These are phyloP conservation scores for Gymnothorax reevesii DNA, from an alignment of 2,797 vertebrate species.

Conservation along the genomic window DNA sequence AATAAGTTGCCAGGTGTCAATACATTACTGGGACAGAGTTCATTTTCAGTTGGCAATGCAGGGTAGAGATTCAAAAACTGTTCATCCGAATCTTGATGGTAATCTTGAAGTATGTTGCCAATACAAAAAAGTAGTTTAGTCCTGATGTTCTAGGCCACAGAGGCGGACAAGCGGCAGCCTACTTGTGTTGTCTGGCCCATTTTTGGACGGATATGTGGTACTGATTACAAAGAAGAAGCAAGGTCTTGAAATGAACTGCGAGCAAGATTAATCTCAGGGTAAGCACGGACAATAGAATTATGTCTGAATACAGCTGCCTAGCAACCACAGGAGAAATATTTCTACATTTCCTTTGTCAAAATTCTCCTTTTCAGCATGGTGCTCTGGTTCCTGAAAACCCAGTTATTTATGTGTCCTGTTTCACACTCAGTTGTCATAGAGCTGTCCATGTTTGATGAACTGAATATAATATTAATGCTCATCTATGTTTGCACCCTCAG, in stretches of 20 bases:
- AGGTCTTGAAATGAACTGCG: not conserved
- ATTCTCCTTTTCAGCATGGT: not conserved
- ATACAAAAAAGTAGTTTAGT: not conserved
- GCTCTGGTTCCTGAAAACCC: not conserved
- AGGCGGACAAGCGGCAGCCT: not conserved
- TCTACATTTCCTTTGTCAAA: slow-evolving; percentile 9
- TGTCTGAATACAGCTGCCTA: slow-evolving; percentile 2
- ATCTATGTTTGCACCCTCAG: not conserved
- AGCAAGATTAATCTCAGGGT: not conserved
- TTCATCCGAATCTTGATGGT: not conserved
- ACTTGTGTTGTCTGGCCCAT: not conserved
- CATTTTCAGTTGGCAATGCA: not conserved
- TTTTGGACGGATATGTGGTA: not conserved
- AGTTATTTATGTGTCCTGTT: not conserved
- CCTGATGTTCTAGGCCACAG: not conserved
- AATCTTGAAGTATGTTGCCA: not conserved
- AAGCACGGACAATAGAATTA: not conserved
- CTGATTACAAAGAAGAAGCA: not conserved
- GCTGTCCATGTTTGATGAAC: not conserved
- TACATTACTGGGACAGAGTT: not conserved
- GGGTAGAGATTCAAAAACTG: not conserved
- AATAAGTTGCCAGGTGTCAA: not conserved
- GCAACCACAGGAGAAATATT: not conserved
- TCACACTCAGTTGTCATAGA: slow-evolving; percentile 2
- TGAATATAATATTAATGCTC: slow-evolving; percentile 16